Conservation (phyloP, 2,113 vertebrate genomes). For the Nesogale talazaci region DNA sequence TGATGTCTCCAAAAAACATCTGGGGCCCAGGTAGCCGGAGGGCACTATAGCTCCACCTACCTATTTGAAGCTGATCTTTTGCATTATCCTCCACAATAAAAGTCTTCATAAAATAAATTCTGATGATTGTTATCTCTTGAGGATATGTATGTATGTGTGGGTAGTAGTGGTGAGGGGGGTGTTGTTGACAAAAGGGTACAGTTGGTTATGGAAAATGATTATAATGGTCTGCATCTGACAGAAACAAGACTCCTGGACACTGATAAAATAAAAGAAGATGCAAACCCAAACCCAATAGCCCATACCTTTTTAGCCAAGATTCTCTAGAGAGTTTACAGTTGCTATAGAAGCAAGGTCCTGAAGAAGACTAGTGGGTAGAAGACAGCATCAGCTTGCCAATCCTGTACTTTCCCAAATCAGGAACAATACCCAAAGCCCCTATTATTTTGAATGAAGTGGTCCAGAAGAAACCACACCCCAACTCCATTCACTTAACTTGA, state of each 20-base stretch:
- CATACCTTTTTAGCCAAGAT: background rate
- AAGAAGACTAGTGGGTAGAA: slow-evolving; percentile 40
- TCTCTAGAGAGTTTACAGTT: background rate
- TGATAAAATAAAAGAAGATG: slow-evolving; percentile 28
- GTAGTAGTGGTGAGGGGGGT: rapidly evolving
- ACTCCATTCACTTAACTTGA: slow-evolving; percentile 38
- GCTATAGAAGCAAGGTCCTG: background rate
- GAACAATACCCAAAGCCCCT: background rate
- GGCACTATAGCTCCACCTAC: background rate
- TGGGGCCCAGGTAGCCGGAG: slow-evolving; percentile 31
- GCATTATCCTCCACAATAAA: slow-evolving; percentile 64
- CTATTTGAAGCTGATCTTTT: slow-evolving; percentile 11
- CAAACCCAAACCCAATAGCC: background rate
- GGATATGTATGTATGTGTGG: background rate
- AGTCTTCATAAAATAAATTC: slow-evolving; percentile 35
- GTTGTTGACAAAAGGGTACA: background rate
- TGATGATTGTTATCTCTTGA: slow-evolving; percentile 30
- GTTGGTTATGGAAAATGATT: background rate
- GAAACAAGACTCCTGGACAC: background rate
- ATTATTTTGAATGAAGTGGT: slow-evolving; percentile 24
- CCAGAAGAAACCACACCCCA: background rate
- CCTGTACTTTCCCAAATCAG: background rate
- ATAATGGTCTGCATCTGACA: background rate
- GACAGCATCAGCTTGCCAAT: background rate
- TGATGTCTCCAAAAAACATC: background rate